Base-by-base conservation (phyloP, 2,797 vertebrate species). In the Lacerta bilineata region DNA sequence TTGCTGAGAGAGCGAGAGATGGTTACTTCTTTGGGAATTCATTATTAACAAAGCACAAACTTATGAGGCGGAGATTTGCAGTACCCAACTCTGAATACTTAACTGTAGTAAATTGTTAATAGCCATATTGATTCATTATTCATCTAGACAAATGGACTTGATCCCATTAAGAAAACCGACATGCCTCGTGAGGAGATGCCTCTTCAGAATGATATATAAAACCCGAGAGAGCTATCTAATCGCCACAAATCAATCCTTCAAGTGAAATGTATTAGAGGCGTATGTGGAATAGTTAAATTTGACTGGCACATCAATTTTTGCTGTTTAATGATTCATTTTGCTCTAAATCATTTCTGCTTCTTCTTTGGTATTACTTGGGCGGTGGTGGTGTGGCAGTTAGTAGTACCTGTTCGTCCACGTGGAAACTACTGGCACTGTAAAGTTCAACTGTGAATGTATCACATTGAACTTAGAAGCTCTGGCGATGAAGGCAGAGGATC, bases 191-290 rank as follows among this genome's bases (percentile, higher is more conserved):
- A 91, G 88, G 50, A 92, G 79, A 68, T 93, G 93, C 94, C 91
- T 83, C 94, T 89, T 95, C 92, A 80, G 61, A 84, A 75, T 94
- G 88, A 95, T 95, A 95, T 93, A 88, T 90, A 95, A 88, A 93
- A 80, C 84, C 68, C 93, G 18, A 90, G 94, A 95, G 93, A 89
- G 50, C 86, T 90, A 91, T 85, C 80, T 93, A 92, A 95, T 93
- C 88, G 91, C 71, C 85, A 86, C 66, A 94, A 93, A 89, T 95
- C 83, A 94, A 93, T 96, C 76, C 84, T 94, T 91, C 77, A 89
- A 94, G 84, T 88, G 79, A 93, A 96, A 95, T 93, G 87, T 93
- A 93, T 92, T 96, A 93, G 71, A 91, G 89, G 93, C 8, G 33
- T 91, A 88, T 90, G 36, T 39, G 85, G 81, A 90, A 85, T 87